phyloP scores from a whole-genome alignment of 2,888 invertebrate genomes.

The Lamproptera curius region DNA sequence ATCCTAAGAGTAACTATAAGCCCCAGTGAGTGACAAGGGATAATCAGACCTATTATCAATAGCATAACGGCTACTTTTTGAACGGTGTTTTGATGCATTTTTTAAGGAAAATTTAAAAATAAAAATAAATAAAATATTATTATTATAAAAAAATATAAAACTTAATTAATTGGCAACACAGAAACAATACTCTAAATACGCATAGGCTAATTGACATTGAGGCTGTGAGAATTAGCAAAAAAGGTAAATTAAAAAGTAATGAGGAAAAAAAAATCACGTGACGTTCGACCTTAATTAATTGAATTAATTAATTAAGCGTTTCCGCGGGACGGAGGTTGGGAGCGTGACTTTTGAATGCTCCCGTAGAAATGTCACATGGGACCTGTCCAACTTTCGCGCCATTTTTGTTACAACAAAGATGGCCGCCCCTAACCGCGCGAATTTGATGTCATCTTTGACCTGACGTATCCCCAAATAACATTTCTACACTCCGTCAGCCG shows the following conservation, averaged over 20 bases:
- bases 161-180: conserved; percentile 75
- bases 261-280: conserved; percentile 51
- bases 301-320: conserved; percentile 54
- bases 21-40: conserved; percentile 66
- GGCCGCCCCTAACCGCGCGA: too few relatives aligned
- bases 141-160: conserved; percentile 50
- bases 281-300: conserved; percentile 65
- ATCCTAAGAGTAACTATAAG: conserved; percentile 32
- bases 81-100: conserved; percentile 76
- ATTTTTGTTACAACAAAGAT: too few relatives aligned
- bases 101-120: conserved; percentile 54
- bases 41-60: conserved; percentile 66
- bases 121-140: conserved; percentile 26
- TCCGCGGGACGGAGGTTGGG: conserved; percentile 54
- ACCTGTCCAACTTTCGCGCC: conserved; percentile 24
- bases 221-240: conserved; percentile 78
- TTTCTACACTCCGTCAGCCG: conserved; percentile 49
- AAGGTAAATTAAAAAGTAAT: conserved; percentile 38
- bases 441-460: too few relatives aligned
- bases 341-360: conserved; percentile 31
- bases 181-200: conserved; percentile 76
- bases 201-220: conserved; percentile 78
- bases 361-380: conserved; percentile 34
- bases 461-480: conserved; percentile 33
- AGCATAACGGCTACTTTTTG: conserved; percentile 75